Conservation (phyloP, 1,140 invertebrate genomes). For the Phenacoccus solenopsis region DNA sequence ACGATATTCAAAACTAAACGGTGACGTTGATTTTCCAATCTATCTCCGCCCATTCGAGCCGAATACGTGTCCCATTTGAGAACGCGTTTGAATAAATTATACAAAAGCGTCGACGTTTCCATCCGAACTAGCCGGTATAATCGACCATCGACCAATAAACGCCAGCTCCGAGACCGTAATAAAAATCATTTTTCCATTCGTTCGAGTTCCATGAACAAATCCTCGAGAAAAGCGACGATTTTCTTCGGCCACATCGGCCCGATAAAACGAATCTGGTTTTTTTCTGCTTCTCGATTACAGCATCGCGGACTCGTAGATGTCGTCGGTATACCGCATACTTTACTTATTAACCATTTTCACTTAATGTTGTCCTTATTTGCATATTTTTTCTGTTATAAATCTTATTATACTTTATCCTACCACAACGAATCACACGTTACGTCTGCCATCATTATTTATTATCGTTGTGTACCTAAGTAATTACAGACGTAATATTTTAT, state of each 20-base stretch:
- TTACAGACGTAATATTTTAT: constrained; percentile 17
- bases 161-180: too few relatives aligned
- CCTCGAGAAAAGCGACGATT: background rate
- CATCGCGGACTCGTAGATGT: too few relatives aligned
- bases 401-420: constrained; percentile 13
- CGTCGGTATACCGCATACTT: background rate
- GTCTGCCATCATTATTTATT: constrained; percentile 12
- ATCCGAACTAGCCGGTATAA: too few relatives aligned
- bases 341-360: constrained; percentile 11
- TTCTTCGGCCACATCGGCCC: too few relatives aligned
- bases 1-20: background rate
- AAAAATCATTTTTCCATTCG: too few relatives aligned
- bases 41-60: background rate
- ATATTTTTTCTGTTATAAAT: constrained; percentile 18
- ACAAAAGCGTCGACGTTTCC: background rate
- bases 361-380: constrained; percentile 16
- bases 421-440: constrained; percentile 16
- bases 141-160: too few relatives aligned
- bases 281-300: too few relatives aligned
- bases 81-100: background rate
- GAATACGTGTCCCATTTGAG: background rate
- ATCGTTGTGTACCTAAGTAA: background rate
- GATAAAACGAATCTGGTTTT: too few relatives aligned
- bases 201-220: too few relatives aligned
- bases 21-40: background rate